These are phyloP conservation scores for Mnemiopsis leidyi DNA, from an alignment of 37 sponge, comb jelly and placozoan species.

Conservation along the genomic window DNA sequence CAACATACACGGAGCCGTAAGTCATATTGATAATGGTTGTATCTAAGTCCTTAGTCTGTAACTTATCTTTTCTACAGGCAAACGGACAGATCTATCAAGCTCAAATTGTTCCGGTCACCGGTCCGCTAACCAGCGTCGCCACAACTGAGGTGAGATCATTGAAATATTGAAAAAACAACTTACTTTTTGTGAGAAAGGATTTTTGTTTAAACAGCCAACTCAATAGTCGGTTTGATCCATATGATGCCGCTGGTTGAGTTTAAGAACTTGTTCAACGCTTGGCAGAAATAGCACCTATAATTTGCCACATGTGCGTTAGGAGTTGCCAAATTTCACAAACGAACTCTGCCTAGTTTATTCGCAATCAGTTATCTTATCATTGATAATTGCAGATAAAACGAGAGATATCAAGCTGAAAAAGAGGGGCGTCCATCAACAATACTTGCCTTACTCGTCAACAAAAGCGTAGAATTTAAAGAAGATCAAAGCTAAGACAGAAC, in stretches of 20 bases:
- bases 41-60: neutral
- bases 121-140: neutral
- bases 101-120: conserved; percentile 54
- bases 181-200: neutral
- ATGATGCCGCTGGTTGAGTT: too few species aligned
- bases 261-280: too few species aligned
- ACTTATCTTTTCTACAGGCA: neutral
- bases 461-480: neutral
- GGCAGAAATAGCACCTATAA: too few species aligned
- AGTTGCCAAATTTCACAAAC: too few species aligned
- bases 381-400: conserved; percentile 3
- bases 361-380: too few species aligned
- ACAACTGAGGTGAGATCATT: conserved; percentile 1
- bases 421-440: neutral
- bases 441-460: neutral
- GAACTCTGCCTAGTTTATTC: too few species aligned
- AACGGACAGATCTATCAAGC: conserved; percentile 65
- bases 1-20: too few species aligned
- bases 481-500: neutral
- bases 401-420: conserved; percentile 41
- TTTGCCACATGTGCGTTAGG: too few species aligned
- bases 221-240: too few species aligned
- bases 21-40: neutral
- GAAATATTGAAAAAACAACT: neutral
- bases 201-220: too few species aligned